These are phyloP conservation scores for Ectemnius lituratus DNA, from an alignment of 2,888 invertebrate genomes.

Conservation along the genomic window DNA sequence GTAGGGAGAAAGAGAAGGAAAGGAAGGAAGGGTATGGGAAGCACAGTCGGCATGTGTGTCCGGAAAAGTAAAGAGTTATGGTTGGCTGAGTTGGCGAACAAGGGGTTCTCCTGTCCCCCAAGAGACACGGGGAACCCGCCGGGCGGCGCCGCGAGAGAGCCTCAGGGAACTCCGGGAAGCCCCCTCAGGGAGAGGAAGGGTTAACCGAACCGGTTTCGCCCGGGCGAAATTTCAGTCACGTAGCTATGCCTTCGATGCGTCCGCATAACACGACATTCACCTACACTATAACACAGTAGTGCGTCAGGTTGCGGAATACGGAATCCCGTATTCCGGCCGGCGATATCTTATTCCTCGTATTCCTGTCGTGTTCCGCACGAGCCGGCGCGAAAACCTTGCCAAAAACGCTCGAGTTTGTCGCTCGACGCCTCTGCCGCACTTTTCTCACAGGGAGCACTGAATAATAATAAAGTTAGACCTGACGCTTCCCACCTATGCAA, in stretches of 20 bases:
- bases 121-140: slow-evolving; percentile 6
- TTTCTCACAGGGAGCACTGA: too few relatives aligned
- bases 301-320: slow-evolving; percentile 29
- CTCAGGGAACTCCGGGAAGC: slow-evolving; percentile 29
- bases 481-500: too few relatives aligned
- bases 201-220: slow-evolving; percentile 14
- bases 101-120: slow-evolving; percentile 23
- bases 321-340: slow-evolving; percentile 23
- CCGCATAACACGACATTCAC: slow-evolving; percentile 31
- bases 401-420: not conserved
- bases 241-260: slow-evolving; percentile 46
- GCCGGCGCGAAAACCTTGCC: not conserved
- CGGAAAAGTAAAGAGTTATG: slow-evolving; percentile 64
- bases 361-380: not conserved
- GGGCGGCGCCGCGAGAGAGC: not conserved
- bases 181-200: slow-evolving; percentile 20
- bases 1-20: too few relatives aligned
- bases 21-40: slow-evolving; percentile 28
- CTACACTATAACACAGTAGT: not conserved
- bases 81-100: slow-evolving; percentile 50
- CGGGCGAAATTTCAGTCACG: slow-evolving; percentile 65
- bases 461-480: too few relatives aligned
- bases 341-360: slow-evolving; percentile 15
- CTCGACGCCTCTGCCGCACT: too few relatives aligned
- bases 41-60: slow-evolving; percentile 45